Percentiles rank a stretch among this genome's conserved stretches.
phyloP scores from a whole-genome alignment of 1,140 invertebrate genomes.

The Schlechtendalia chinensis region DNA sequence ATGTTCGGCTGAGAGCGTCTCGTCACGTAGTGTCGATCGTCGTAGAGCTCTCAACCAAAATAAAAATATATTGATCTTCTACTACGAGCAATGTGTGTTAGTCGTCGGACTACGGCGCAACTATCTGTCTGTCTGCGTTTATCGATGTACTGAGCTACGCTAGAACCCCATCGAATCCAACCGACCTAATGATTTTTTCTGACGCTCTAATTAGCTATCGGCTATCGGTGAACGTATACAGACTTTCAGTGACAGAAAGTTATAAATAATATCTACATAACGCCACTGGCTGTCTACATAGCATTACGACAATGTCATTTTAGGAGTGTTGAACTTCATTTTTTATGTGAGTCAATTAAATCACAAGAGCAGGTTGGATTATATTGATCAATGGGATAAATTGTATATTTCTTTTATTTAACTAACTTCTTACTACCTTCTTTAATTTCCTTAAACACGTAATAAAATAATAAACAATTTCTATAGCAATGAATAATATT shows the following conservation, averaged over 20 bases:
- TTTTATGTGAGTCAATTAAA: conserved; percentile 44
- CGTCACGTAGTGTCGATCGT: conserved; percentile 55
- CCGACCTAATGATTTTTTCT: conserved; percentile 45
- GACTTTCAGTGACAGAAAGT: conserved; percentile 34
- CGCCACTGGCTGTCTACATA: conserved; percentile 40
- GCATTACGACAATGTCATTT: conserved; percentile 45
- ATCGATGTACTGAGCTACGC: conserved; percentile 40
- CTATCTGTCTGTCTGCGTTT: conserved; percentile 36
- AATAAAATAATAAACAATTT: not conserved
- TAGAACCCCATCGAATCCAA: conserved; percentile 43
- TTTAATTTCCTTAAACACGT: conserved; percentile 21
- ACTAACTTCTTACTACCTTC: not conserved
- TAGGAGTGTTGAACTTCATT: conserved; percentile 49
- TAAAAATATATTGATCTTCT: conserved; percentile 51
- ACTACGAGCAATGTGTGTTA: conserved; percentile 41
- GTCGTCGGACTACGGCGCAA: conserved; percentile 34
- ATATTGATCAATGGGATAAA: conserved; percentile 29
- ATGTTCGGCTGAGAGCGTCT: conserved; percentile 58
- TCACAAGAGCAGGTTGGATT: conserved; percentile 33
- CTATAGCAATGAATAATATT: not conserved
- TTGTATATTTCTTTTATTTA: conserved; percentile 25
- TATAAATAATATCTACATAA: conserved; percentile 45
- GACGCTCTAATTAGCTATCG: conserved; percentile 46
- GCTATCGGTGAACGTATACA: conserved; percentile 47
- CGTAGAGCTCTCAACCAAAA: conserved; percentile 53